phyloP scores from a whole-genome alignment of 2,113 vertebrate species.

The Tupaia tana region DNA sequence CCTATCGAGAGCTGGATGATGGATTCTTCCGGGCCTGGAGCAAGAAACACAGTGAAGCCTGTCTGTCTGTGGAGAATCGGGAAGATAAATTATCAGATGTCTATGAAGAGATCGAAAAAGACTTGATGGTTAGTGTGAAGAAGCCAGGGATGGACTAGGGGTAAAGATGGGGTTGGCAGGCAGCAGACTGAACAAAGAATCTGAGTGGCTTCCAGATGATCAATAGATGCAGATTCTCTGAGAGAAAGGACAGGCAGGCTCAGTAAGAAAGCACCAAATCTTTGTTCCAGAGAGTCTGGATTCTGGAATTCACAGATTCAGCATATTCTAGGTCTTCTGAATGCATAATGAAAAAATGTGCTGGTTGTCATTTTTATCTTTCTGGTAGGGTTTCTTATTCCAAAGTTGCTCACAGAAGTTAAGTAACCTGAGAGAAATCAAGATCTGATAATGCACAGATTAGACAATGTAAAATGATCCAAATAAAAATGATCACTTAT shows the following conservation, averaged over 20 bases:
- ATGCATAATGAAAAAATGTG: not conserved
- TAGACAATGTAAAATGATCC: slow-evolving; percentile 32
- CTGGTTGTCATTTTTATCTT: slow-evolving; percentile 15
- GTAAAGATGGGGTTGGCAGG: not conserved
- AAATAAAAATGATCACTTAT: slow-evolving; percentile 17
- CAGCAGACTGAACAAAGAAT: not conserved
- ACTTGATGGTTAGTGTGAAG: slow-evolving; percentile 88
- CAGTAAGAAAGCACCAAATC: not conserved
- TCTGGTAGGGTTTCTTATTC: slow-evolving; percentile 18
- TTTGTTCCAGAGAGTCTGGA: not conserved
- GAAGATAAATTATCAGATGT: slow-evolving; percentile 89
- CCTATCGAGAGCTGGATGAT: slow-evolving; percentile 92
- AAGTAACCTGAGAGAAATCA: slow-evolving; percentile 28
- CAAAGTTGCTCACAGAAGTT: slow-evolving; percentile 25
- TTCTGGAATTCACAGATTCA: not conserved
- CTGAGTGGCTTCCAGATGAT: not conserved
- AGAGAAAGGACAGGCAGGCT: not conserved
- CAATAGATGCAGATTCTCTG: not conserved
- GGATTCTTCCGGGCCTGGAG: slow-evolving; percentile 89
- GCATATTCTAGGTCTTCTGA: not conserved
- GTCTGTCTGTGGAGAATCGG: slow-evolving; percentile 87
- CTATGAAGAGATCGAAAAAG: slow-evolving; percentile 95
- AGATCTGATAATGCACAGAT: slow-evolving; percentile 21
- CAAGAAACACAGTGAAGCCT: slow-evolving; percentile 91
- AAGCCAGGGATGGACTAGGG: not conserved